Conservation (phyloP, 2,797 vertebrate species). For the Typhlichthys subterraneus region DNA sequence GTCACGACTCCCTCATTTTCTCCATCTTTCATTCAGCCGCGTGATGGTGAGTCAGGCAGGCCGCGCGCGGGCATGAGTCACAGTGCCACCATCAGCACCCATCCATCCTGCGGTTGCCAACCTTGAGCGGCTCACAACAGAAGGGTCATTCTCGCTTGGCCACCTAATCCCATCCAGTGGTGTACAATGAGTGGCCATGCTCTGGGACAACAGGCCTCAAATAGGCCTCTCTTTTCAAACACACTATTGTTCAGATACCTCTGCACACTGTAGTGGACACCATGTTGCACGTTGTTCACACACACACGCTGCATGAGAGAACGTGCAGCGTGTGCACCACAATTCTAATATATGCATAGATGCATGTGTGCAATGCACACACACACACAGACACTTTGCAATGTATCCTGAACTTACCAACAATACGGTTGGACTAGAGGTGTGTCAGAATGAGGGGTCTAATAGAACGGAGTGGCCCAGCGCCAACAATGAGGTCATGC, state of each 20-base stretch:
- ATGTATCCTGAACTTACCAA: constrained; percentile 34
- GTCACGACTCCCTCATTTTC: constrained; percentile 48
- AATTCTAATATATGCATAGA: background rate
- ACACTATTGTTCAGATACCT: constrained; percentile 39
- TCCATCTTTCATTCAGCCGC: constrained; percentile 48
- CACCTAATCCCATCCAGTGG: constrained; percentile 51
- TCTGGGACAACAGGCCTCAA: constrained; percentile 23
- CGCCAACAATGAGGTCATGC: constrained; percentile 65
- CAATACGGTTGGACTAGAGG: constrained; percentile 42
- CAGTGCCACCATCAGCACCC: constrained; percentile 46
- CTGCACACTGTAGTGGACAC: constrained; percentile 46
- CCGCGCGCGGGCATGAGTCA: constrained; percentile 46
- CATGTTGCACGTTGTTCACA: constrained; percentile 20
- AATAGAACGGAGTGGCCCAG: constrained; percentile 24
- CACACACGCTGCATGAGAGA: background rate
- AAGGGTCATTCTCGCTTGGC: constrained; percentile 54
- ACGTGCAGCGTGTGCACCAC: background rate
- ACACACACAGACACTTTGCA: constrained; percentile 11
- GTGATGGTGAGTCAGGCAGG: constrained; percentile 5
- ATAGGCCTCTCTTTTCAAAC: constrained; percentile 45
- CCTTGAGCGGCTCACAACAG: constrained; percentile 48
- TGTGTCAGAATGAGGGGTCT: constrained; percentile 40
- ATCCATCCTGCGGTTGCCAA: constrained; percentile 55
- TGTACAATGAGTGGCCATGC: constrained; percentile 30
- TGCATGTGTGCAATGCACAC: too few species aligned